A percentile compares a stretch with the other conserved stretches of the same genome.
These are phyloP conservation scores for Penaeus indicus DNA, from an alignment of 1,140 invertebrate genomes.

Conservation along the genomic window DNA sequence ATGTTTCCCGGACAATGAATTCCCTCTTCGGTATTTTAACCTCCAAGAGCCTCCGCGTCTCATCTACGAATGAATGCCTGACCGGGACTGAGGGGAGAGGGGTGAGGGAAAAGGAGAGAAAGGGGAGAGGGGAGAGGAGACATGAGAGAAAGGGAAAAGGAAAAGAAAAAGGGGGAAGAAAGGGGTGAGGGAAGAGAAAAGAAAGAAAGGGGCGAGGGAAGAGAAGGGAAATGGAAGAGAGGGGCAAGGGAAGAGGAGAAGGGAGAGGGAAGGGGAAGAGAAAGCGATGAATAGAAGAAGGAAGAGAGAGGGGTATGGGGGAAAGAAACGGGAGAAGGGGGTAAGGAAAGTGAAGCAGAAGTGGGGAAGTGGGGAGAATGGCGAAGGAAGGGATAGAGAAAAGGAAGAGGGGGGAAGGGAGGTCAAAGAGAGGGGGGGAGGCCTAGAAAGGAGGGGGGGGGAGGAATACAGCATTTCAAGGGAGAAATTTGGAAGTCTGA, in stretches of 20 bases:
- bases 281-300: conserved; percentile 20
- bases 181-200: not conserved
- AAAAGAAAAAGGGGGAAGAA: not conserved
- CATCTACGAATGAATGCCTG: conserved; percentile 45
- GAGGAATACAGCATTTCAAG: not conserved
- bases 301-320: not conserved
- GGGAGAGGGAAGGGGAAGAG: not conserved
- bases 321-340: conserved; percentile 15
- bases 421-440: no score
- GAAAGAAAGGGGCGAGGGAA: not conserved
- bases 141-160: not conserved
- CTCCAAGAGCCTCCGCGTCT: conserved; percentile 28
- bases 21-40: conserved; percentile 58
- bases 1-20: conserved; percentile 60
- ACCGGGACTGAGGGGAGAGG: not conserved
- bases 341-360: not conserved
- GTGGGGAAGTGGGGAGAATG: not conserved
- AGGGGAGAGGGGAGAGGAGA: conserved; percentile 1
- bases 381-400: no score
- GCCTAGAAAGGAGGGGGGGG: not conserved
- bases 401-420: not conserved
- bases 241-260: not conserved
- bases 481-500: not conserved
- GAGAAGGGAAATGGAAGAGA: not conserved
- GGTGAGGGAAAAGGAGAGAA: not conserved